Base-by-base conservation (phyloP, 2,797 vertebrate species). In the Amphiprion clarkii region DNA sequence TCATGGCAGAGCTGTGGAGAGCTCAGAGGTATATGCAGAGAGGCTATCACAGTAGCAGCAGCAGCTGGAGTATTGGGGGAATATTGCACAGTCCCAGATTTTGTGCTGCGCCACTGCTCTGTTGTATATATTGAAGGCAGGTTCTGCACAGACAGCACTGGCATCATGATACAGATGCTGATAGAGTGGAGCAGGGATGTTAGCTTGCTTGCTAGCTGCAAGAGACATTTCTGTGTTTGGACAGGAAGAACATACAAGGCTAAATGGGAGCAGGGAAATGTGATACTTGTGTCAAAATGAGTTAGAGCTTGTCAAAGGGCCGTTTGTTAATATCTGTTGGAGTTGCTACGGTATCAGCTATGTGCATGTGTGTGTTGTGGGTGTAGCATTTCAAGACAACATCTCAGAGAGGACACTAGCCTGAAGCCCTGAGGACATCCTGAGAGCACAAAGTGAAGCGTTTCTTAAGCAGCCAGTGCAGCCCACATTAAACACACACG, bases 341-440 rank as follows among this genome's bases (percentile, higher is more conserved):
- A 23, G 64, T 52, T 60, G 57, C 57, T 53, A 14, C 57, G 71
- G 52, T 39, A 76, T 73, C 70, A 66, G 53, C 40, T 66, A 11
- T 64, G 71, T 60, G 65, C 49, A 52, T 70, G 68, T 67, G 73
- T 80, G 74, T 70, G 64, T 79, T 76, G n/a, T 51, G 54, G 66
- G 77, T 82, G 54, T 81, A 73, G 57, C 70, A 51, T 91, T 90
- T 91, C 85, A 90, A 81, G 79, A 85, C 74, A 60, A 16, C 72
- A 53, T 84, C 77, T 83, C 79, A 56, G 39, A 84, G 77, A 82
- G 63, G 65, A 48, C 63, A 33, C 83, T 78, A 67, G 67, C 67
- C 53, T 27, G 60, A 54, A 61, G 82, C 79, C 71, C 78, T 19
- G 71, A 75, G 70, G 77, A 79, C 75, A 64, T 21, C 36, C 82